phyloP scores from a whole-genome alignment of 1,140 invertebrate species.

The Hyposmocoma kahamanoa region DNA sequence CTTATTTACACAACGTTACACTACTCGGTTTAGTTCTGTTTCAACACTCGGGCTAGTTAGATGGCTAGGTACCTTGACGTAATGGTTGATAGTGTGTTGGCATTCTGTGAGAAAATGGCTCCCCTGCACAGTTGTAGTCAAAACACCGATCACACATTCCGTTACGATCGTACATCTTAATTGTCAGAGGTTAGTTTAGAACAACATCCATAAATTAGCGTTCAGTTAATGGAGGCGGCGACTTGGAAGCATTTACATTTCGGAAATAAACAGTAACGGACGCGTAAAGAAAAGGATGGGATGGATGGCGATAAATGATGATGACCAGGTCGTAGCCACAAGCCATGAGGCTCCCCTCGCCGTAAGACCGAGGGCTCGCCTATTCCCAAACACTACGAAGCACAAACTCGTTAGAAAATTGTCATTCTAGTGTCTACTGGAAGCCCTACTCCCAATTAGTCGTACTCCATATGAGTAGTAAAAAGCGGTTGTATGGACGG shows the following conservation, averaged over 20 bases:
- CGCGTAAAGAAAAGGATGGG: conserved; percentile 21
- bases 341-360: conserved; percentile 14
- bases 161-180: not conserved
- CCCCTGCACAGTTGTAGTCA: conserved; percentile 13
- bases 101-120: conserved; percentile 5
- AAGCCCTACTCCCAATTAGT: conserved; percentile 15
- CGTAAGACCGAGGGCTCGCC: conserved; percentile 11
- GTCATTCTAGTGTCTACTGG: conserved; percentile 3
- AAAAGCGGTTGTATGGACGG: conserved; percentile 47
- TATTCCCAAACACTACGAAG: conserved; percentile 15
- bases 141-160: conserved; percentile 18
- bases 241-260: conserved; percentile 25
- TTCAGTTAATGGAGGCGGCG: conserved; percentile 28
- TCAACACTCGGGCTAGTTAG: conserved; percentile 3
- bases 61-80: conserved; percentile 24
- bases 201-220: conserved; percentile 28
- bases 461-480: conserved; percentile 21
- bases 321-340: conserved; percentile 19
- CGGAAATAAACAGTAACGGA: conserved; percentile 13
- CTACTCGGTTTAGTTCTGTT: conserved; percentile 1
- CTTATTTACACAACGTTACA: conserved; percentile 54
- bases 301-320: conserved; percentile 23
- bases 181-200: conserved; percentile 9
- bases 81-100: not conserved
- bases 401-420: conserved; percentile 14